phyloP scores from a whole-genome alignment of 2,797 vertebrate genomes.

The Neomorphus geoffroyi region DNA sequence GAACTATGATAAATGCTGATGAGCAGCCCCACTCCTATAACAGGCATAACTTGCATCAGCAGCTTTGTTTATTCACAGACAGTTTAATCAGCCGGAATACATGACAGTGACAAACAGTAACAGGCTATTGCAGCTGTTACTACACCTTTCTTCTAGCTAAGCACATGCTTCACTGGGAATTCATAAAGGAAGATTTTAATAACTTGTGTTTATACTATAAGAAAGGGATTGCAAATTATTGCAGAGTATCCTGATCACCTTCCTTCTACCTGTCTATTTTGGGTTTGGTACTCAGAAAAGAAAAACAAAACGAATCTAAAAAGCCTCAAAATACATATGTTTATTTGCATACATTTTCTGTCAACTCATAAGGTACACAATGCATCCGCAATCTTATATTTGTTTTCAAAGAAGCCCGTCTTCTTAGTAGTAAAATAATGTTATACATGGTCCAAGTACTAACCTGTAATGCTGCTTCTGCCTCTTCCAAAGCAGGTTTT shows the following conservation, averaged over 20 bases:
- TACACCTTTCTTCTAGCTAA: background rate
- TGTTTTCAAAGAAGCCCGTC: background rate
- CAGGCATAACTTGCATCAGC: background rate
- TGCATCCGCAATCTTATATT: background rate
- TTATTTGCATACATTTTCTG: background rate
- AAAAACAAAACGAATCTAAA: background rate
- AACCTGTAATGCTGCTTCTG: conserved; percentile 91
- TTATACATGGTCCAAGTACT: background rate
- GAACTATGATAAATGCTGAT: background rate
- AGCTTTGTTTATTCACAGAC: background rate
- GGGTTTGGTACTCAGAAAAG: background rate
- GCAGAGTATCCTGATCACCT: background rate
- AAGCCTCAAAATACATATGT: background rate
- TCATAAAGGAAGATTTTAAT: background rate
- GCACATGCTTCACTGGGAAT: background rate
- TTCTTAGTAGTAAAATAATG: background rate
- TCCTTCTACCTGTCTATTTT: background rate
- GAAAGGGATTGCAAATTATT: background rate
- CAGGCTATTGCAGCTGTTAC: background rate
- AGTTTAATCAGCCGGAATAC: background rate
- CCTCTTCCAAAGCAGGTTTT: conserved; percentile 90
- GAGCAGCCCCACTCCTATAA: accelerated
- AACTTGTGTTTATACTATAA: background rate
- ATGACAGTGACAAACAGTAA: background rate
- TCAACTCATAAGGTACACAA: background rate